These are phyloP conservation scores for Pentalonia nigronervosa DNA, from an alignment of 1,140 invertebrate genomes.

Conservation along the genomic window DNA sequence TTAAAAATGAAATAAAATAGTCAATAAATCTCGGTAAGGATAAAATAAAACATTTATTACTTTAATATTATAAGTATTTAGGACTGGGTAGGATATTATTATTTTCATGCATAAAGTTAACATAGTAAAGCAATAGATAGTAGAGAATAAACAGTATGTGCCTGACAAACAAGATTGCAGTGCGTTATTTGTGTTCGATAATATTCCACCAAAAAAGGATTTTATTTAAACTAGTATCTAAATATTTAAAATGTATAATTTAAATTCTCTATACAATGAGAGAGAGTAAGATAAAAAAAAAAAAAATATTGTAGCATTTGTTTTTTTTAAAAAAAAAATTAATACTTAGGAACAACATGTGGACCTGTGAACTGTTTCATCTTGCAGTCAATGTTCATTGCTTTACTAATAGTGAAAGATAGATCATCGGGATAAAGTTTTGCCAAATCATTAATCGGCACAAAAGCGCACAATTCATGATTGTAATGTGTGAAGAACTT, in stretches of 20 bases:
- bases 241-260: not conserved
- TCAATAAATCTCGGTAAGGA: not conserved
- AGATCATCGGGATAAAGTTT: conserved; percentile 28
- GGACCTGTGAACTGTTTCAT: not conserved
- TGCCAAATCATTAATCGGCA: not conserved
- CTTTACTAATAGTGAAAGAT: not conserved
- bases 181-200: not conserved
- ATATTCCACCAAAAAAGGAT: not conserved
- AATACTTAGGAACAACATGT: conserved; percentile 43
- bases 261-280: not conserved
- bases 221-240: not conserved
- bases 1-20: not conserved
- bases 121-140: not conserved
- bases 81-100: not conserved
- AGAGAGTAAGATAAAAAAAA: not conserved
- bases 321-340: conserved; percentile 27
- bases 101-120: not conserved
- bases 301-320: not conserved
- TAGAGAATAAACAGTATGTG: not conserved
- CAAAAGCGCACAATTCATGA: conserved; percentile 10
- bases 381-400: not conserved
- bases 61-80: not conserved
- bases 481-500: conserved; percentile 30
- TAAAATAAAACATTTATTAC: conserved; percentile 18
- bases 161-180: not conserved